Evolutionary conservation across 1,140 invertebrate species (phyloP).

Genomic region (Sitophilus oryzae): DNA sequence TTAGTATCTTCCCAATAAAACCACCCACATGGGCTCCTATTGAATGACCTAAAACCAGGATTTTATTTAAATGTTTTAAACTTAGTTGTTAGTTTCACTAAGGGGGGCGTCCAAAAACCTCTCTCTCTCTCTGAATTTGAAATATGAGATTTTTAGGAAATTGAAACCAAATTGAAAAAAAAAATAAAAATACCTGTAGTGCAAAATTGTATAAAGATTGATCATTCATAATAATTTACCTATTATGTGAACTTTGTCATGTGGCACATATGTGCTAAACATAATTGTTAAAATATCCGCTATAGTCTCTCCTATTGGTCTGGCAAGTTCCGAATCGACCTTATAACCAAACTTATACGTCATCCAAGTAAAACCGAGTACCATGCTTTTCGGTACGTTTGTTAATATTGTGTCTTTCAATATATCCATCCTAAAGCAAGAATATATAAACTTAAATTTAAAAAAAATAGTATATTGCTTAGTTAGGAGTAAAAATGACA

Average conservation of each 20-base stretch:
- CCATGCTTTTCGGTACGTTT: no score
- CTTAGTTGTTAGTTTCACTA: neutral
- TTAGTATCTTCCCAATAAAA: neutral
- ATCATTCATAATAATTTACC: neutral
- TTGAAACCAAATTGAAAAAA: no score
- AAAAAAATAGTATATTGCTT: no score
- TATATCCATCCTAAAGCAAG: no score
- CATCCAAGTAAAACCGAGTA: no score
- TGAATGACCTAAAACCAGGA: neutral
- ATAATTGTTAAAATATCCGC: neutral
- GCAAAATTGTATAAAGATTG: neutral
- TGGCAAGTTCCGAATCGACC: neutral
- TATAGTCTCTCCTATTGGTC: neutral
- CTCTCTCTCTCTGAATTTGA: no score
- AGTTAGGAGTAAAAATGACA: no score
- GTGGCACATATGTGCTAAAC: neutral
- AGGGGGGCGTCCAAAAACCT: neutral
- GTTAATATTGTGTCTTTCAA: no score
- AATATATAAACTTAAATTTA: no score
- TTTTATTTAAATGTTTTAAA: neutral
- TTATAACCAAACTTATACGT: no score
- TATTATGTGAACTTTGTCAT: neutral
- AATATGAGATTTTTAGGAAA: no score
- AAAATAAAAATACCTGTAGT: no score
- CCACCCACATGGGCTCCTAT: conserved; percentile 1